Conservation (phyloP, 2,888 invertebrate species). For the Ephialtes manifestator region DNA sequence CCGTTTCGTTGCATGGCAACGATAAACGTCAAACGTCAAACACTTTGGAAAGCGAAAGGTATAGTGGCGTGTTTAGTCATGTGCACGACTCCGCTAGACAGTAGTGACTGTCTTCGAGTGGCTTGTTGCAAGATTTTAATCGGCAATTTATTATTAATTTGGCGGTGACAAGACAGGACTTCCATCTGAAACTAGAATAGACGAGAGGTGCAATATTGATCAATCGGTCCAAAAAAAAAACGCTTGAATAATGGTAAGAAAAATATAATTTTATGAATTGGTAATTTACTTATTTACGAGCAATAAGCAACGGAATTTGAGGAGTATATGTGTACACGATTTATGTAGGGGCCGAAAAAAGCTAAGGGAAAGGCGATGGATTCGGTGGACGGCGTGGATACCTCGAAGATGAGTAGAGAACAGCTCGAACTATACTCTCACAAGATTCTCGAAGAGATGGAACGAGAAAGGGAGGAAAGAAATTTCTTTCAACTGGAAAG, state of each 20-base stretch:
- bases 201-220: not conserved
- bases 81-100: not conserved
- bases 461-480: conserved; percentile 97
- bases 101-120: not conserved
- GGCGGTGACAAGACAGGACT: not conserved
- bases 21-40: conserved; percentile 41
- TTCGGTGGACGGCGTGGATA: conserved; percentile 95
- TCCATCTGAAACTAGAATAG: not conserved
- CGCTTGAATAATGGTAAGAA: conserved; percentile 49
- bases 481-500: conserved; percentile 98
- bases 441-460: conserved; percentile 95
- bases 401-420: conserved; percentile 96
- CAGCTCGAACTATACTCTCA: conserved; percentile 96
- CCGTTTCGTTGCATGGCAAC: conserved; percentile 61
- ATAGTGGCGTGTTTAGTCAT: conserved; percentile 13
- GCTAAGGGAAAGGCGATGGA: conserved; percentile 77
- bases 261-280: not conserved
- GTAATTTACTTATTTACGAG: conserved; percentile 9
- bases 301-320: not conserved
- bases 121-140: not conserved
- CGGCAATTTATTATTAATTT: not conserved
- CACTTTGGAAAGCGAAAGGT: not conserved
- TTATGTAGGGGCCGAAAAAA: conserved; percentile 77
- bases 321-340: not conserved
- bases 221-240: not conserved